A percentile compares a stretch with the other conserved stretches of the same genome.
phyloP scores from a whole-genome alignment of 1,140 invertebrate species.

The Bombus consobrinus region DNA sequence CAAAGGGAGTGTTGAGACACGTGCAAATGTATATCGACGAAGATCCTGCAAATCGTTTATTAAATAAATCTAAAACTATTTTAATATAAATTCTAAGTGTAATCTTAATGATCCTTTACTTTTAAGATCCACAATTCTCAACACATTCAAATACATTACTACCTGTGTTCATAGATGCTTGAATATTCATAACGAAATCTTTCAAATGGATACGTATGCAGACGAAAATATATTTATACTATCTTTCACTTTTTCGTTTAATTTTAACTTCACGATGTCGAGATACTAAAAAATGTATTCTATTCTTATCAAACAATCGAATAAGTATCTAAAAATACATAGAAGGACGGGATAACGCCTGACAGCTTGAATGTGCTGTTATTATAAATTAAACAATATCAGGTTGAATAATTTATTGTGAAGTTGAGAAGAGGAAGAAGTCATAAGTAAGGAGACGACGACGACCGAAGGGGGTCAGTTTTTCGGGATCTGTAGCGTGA shows the following conservation, averaged over 20 bases:
- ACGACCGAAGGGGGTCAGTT: slow-evolving; percentile 67
- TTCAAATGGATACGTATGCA: too few species aligned
- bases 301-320: neutral
- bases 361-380: neutral
- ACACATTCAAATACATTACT: too few species aligned
- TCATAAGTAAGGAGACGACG: neutral
- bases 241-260: neutral
- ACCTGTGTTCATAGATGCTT: too few species aligned
- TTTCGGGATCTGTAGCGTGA: slow-evolving; percentile 73
- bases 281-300: neutral
- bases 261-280: neutral
- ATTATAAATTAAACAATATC: neutral
- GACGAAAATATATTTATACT: neutral
- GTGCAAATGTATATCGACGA: too few species aligned
- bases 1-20: too few species aligned
- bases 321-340: neutral
- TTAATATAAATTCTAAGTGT: too few species aligned
- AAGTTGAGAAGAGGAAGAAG: neutral
- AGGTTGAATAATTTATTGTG: slow-evolving; percentile 5
- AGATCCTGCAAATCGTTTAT: too few species aligned
- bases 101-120: too few species aligned
- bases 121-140: too few species aligned
- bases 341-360: too few species aligned
- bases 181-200: too few species aligned
- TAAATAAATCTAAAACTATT: too few species aligned